Conservation (phyloP, 1,140 invertebrate species). For the Bombus consobrinus region DNA sequence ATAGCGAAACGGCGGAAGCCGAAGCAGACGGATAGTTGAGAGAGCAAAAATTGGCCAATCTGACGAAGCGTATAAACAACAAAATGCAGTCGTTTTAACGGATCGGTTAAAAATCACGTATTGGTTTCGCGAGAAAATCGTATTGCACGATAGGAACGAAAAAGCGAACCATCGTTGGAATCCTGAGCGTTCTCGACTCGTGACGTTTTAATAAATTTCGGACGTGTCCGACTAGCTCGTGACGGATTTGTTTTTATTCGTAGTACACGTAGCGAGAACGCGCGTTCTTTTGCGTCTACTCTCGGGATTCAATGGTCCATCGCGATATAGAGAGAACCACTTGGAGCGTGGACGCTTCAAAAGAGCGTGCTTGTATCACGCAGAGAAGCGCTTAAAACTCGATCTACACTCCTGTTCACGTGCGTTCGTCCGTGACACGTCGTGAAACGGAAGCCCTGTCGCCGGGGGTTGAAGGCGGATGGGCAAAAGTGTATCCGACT, state of each 20-base stretch:
- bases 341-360: slow-evolving; percentile 34
- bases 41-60: not conserved
- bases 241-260: slow-evolving; percentile 20
- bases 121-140: slow-evolving; percentile 6
- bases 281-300: not conserved
- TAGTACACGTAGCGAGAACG: not conserved
- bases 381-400: slow-evolving; percentile 54
- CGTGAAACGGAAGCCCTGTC: slow-evolving; percentile 33
- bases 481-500: slow-evolving; percentile 47
- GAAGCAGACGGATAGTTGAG: no score
- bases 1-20: not conserved
- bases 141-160: not conserved
- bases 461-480: not conserved
- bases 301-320: not conserved
- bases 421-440: slow-evolving; percentile 19
- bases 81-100: slow-evolving; percentile 5
- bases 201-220: slow-evolving; percentile 38
- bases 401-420: slow-evolving; percentile 35
- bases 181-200: not conserved
- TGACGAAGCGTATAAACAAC: slow-evolving; percentile 5
- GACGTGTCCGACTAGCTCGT: not conserved
- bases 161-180: slow-evolving; percentile 31
- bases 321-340: slow-evolving; percentile 20
- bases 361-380: slow-evolving; percentile 18
- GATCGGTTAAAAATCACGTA: slow-evolving; percentile 12